These are phyloP conservation scores for Copsychus sechellarum DNA, from an alignment of 2,113 vertebrate species.

Conservation along the genomic window DNA sequence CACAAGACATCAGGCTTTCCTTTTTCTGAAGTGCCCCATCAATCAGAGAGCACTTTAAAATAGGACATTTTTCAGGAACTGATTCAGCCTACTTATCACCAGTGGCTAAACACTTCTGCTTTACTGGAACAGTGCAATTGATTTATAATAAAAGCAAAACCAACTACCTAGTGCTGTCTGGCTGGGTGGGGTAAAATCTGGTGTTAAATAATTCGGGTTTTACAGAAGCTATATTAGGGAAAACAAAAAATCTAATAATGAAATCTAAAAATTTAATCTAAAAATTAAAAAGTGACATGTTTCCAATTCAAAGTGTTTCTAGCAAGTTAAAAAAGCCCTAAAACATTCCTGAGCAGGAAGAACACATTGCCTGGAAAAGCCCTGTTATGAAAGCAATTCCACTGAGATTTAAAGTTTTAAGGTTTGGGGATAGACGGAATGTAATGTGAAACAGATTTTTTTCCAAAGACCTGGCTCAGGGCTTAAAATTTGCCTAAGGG, in stretches of 20 bases:
- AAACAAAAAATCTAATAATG: background rate
- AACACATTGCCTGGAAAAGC: background rate
- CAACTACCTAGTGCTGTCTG: background rate
- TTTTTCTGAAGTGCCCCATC: conserved; percentile 53
- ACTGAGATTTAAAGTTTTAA: background rate
- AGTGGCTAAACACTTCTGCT: conserved; percentile 21
- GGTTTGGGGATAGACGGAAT: background rate
- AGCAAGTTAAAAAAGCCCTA: background rate
- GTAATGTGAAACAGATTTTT: background rate
- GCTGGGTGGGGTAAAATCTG: background rate
- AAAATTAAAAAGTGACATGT: background rate
- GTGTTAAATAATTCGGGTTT: background rate
- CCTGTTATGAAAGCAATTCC: background rate
- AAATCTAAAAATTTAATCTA: background rate
- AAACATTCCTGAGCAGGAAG: background rate
- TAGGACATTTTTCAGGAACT: conserved; percentile 53
- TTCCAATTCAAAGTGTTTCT: background rate
- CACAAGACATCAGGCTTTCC: conserved; percentile 17
- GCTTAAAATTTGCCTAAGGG: background rate
- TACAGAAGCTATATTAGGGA: background rate
- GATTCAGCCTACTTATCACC: conserved; percentile 46
- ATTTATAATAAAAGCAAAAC: conserved; percentile 2
- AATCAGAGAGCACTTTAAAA: conserved; percentile 58
- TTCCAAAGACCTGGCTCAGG: background rate
- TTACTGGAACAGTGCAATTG: conserved; percentile 33